These are phyloP conservation scores for Heterocephalus glaber DNA, from an alignment of 2,113 vertebrate species.

Conservation along the genomic window DNA sequence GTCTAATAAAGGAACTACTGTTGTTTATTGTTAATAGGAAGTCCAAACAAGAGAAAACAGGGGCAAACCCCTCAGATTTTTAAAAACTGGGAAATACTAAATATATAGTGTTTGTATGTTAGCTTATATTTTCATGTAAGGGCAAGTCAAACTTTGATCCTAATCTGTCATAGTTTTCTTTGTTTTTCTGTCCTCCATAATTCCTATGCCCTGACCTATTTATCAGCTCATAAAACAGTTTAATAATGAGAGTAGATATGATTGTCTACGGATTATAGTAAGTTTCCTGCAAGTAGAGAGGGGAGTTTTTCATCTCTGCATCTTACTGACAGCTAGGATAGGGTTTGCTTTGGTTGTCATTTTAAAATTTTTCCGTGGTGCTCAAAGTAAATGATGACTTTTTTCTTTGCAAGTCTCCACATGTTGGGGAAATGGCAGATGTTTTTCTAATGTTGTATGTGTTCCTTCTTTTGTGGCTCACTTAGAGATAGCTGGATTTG, in stretches of 20 bases:
- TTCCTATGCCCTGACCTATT: background rate
- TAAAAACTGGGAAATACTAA: background rate
- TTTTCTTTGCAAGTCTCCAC: background rate
- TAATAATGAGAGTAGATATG: background rate
- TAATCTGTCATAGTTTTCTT: background rate
- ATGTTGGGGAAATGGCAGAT: background rate
- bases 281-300: background rate
- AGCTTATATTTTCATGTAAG: slow-evolving; percentile 7
- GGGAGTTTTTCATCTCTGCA: background rate
- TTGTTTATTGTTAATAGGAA: slow-evolving; percentile 19
- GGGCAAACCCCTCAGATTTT: background rate
- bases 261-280: background rate
- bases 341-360: background rate
- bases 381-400: background rate
- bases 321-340: background rate
- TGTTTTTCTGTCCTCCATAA: background rate
- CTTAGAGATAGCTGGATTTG: background rate
- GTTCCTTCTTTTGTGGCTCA: background rate
- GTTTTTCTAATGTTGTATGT: background rate
- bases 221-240: background rate
- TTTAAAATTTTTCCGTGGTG: background rate
- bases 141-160: background rate
- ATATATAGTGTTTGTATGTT: background rate
- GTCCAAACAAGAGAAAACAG: slow-evolving; percentile 40
- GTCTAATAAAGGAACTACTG: background rate